Conservation (phyloP, 2,797 vertebrate genomes). For the Telmatherina bonti region DNA sequence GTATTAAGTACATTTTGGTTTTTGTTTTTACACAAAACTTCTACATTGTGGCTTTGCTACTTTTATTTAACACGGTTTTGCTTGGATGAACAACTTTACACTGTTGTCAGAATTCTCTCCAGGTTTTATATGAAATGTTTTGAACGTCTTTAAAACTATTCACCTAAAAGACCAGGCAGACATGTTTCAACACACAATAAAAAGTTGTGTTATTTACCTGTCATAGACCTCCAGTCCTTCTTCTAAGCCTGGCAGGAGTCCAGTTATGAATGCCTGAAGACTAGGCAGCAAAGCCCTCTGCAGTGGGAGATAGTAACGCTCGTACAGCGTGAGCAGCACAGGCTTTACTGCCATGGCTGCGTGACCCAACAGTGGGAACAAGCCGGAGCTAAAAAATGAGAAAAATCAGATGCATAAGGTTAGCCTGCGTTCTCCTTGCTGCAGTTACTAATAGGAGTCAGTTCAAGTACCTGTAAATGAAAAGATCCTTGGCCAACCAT, state of each 20-base stretch:
- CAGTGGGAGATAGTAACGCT: conserved; percentile 96
- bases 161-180: too few relatives aligned
- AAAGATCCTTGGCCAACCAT: conserved; percentile 97
- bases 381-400: conserved; percentile 86
- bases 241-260: conserved; percentile 94
- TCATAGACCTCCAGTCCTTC: conserved; percentile 97
- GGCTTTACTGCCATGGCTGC: conserved; percentile 96
- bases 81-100: too few relatives aligned
- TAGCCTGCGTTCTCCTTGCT: neutral
- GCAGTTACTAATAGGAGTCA: neutral
- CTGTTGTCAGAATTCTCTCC: too few relatives aligned
- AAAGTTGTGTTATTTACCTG: conserved; percentile 80
- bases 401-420: neutral
- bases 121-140: too few relatives aligned
- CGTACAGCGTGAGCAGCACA: conserved; percentile 91
- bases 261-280: conserved; percentile 94
- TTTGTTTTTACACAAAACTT: too few relatives aligned
- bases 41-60: too few relatives aligned
- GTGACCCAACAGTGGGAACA: conserved; percentile 94
- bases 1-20: too few relatives aligned
- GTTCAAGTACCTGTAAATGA: conserved; percentile 92
- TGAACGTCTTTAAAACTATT: too few relatives aligned
- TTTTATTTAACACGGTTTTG: too few relatives aligned
- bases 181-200: too few relatives aligned
- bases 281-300: conserved; percentile 94